Evolutionary conservation across 2,888 invertebrate species (phyloP), one percentile per base, ranked within the genome.

Genomic region (Polydesmus complanatus): DNA sequence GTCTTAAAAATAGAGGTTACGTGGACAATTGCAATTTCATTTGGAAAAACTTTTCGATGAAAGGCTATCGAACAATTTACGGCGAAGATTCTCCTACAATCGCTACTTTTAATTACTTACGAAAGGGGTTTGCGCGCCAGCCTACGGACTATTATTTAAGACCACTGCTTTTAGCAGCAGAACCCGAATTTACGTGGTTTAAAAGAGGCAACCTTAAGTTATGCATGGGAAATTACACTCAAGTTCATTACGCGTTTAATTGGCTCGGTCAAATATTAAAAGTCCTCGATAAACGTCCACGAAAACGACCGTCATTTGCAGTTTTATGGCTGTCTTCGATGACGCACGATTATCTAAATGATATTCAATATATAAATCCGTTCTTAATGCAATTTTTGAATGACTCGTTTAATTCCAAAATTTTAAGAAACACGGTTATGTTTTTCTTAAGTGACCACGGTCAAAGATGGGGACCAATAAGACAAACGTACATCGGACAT

Each of bases 71-170:
- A 56, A 93, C 93, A 0, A 80, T 83, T 0, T 86, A 85, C 64
- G 88, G 82, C 0, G 94, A 94, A 77, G 94, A 94, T 70, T 83
- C 85, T 1, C 83, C 85, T 0, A 75, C 75, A 66, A 82, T 91
- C 71, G 85, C 86, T 0, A 81, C 86, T 1, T 94, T 94, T 70
- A 88, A 88, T 70, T 92, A 84, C 69, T 75, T 81, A 27, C 85
- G 85, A 68, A 76, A 77, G 2, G 92, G 93, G 0, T 94, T 94
- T 68, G 75, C 75, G 1, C 75, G 78, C n/a, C 81, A 82, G 58
- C 91, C 93, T 0, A 88, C 91, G 0, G 90, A 94, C 71, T 90
- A 88, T 71, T 91, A 89, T 70, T 78, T 86, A 62, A 80, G 85
- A 49, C 58, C 58, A 1, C 14, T 27, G 5, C 14, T 37, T 8